These are phyloP conservation scores for Heterodera schachtii DNA, from an alignment of 1,140 invertebrate species.

Conservation along the genomic window DNA sequence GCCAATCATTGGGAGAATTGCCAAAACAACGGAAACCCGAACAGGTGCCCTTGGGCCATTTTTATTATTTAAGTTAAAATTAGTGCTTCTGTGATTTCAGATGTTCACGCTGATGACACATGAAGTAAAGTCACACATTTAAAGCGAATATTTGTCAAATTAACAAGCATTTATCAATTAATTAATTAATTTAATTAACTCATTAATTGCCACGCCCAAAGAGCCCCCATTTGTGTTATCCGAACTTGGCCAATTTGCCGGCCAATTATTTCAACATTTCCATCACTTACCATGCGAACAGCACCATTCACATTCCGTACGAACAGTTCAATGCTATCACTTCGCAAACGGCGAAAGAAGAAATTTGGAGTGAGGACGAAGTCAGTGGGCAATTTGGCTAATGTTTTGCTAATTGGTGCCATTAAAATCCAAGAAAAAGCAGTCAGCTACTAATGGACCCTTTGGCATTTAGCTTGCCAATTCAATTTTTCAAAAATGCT, in stretches of 20 bases:
- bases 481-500: too few relatives aligned
- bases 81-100: neutral
- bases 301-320: neutral
- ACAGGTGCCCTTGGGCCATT: neutral
- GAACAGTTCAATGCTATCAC: neutral
- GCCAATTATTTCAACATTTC: neutral
- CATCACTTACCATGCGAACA: neutral
- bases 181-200: neutral
- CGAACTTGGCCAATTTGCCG: neutral
- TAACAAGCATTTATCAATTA: too few relatives aligned
- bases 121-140: neutral
- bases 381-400: neutral
- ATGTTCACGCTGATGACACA: neutral
- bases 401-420: too few relatives aligned
- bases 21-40: neutral
- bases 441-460: too few relatives aligned
- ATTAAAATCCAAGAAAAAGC: too few relatives aligned
- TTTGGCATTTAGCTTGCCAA: too few relatives aligned
- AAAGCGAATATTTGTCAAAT: too few relatives aligned
- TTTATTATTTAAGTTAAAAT: neutral
- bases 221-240: neutral
- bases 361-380: neutral
- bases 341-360: neutral
- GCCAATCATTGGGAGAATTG: neutral
- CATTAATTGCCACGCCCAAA: neutral